Evolutionary conservation across 2,888 invertebrate genomes (phyloP).

Genomic region (Acleris laterana): DNA sequence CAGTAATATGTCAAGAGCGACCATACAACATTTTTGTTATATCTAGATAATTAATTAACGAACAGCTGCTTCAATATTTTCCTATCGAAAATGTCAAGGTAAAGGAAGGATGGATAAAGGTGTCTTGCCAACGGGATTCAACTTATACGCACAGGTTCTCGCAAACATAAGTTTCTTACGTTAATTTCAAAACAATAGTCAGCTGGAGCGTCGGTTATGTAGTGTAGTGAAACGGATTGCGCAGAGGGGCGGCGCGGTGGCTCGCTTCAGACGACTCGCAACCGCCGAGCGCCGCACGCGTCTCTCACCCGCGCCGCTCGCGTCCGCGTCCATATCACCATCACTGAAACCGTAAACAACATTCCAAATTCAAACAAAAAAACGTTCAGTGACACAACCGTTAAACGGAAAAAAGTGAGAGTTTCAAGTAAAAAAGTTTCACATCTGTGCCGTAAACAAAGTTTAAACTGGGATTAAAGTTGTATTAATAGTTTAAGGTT

Average conservation of each 20-base stretch:
- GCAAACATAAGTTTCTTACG: neutral
- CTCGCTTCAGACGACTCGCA: conserved; percentile 64
- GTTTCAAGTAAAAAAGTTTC: neutral
- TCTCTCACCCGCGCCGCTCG: conserved; percentile 47
- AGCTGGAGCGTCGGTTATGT: conserved; percentile 8
- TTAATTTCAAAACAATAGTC: conserved; percentile 11
- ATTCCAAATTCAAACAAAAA: conserved; percentile 27
- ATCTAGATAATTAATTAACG: no score
- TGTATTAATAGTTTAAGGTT: conserved; percentile 52
- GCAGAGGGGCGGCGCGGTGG: conserved; percentile 40
- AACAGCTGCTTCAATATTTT: no score
- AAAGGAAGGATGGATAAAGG: no score
- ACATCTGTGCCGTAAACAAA: conserved; percentile 3
- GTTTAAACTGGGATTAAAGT: conserved; percentile 40
- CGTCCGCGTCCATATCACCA: conserved; percentile 13
- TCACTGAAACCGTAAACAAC: conserved; percentile 48
- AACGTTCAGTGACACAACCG: conserved; percentile 20
- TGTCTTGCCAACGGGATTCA: no score
- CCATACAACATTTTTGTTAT: no score
- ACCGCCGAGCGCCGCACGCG: conserved; percentile 65
- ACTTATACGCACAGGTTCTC: no score
- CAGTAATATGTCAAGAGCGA: no score
- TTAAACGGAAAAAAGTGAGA: conserved; percentile 23
- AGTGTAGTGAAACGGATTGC: conserved; percentile 9
- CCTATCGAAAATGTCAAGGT: no score